A percentile compares a stretch with the other conserved stretches of the same genome.
Conservation (phyloP, 2,113 vertebrate genomes). For the Hipposideros armiger region DNA sequence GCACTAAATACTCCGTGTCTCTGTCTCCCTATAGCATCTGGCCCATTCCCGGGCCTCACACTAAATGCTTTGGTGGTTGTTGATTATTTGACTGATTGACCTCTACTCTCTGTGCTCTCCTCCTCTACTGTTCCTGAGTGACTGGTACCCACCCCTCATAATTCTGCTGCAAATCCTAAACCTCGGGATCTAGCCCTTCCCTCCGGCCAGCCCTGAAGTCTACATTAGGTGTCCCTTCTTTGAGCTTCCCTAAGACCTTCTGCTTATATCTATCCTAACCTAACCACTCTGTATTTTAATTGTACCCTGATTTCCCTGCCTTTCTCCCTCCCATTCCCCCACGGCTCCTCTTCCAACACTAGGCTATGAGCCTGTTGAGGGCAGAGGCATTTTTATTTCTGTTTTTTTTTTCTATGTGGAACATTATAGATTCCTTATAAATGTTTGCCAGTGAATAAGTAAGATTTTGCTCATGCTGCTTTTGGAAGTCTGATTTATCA, state of each 20-base stretch:
- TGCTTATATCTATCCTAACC: neutral
- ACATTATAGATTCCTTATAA: conserved; percentile 58
- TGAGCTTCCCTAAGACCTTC: neutral
- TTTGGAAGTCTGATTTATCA: conserved; percentile 33
- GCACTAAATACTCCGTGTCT: accelerated
- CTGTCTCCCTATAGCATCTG: neutral
- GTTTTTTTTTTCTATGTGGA: neutral
- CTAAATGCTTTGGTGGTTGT: neutral
- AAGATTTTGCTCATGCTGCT: conserved; percentile 49
- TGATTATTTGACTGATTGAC: neutral
- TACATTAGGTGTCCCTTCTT: neutral
- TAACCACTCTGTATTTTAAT: neutral
- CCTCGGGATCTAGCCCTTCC: neutral
- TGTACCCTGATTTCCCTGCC: conserved; percentile 9
- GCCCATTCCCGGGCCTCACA: neutral
- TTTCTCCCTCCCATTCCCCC: neutral
- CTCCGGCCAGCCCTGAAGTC: neutral
- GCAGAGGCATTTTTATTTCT: neutral
- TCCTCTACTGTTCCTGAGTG: neutral
- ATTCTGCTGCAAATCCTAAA: neutral
- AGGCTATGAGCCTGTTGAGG: neutral
- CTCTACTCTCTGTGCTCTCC: neutral
- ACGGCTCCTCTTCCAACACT: neutral
- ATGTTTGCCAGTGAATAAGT: conserved; percentile 59
- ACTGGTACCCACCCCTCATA: neutral